Evolutionary conservation across 2,797 vertebrate species (phyloP).

Genomic region (Channallabes apus): DNA sequence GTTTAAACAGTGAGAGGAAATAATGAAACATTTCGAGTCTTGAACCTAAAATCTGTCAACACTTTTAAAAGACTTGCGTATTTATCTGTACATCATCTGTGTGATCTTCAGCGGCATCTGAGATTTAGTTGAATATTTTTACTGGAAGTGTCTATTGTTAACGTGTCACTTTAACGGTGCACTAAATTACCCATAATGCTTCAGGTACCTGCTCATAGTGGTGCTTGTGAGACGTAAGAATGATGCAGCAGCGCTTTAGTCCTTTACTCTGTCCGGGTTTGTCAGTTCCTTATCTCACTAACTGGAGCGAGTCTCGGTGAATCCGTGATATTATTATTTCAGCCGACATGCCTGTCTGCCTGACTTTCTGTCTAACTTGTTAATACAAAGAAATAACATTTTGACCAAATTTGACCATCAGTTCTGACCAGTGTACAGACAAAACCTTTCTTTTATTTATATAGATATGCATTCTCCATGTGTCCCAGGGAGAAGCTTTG

Average conservation of each 20-base stretch:
- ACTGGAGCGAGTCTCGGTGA: not conserved
- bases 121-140: not conserved
- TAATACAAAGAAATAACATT: too few relatives aligned
- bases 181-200: not conserved
- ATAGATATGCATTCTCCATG: not conserved
- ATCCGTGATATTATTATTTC: too few relatives aligned
- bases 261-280: not conserved
- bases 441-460: not conserved
- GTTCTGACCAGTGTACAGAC: too few relatives aligned
- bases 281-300: not conserved
- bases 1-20: not conserved
- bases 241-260: slow-evolving; percentile 1
- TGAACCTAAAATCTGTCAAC: not conserved
- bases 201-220: not conserved
- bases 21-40: not conserved
- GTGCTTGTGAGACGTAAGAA: not conserved
- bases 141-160: not conserved
- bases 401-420: too few relatives aligned
- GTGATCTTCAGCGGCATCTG: not conserved
- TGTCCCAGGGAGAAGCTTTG: not conserved
- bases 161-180: not conserved
- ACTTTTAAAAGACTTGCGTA: not conserved
- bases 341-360: too few relatives aligned
- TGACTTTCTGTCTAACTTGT: too few relatives aligned
- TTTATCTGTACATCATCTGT: not conserved